Conservation (phyloP, 2,888 invertebrate species). For the Melangyna quadrimaculata region DNA sequence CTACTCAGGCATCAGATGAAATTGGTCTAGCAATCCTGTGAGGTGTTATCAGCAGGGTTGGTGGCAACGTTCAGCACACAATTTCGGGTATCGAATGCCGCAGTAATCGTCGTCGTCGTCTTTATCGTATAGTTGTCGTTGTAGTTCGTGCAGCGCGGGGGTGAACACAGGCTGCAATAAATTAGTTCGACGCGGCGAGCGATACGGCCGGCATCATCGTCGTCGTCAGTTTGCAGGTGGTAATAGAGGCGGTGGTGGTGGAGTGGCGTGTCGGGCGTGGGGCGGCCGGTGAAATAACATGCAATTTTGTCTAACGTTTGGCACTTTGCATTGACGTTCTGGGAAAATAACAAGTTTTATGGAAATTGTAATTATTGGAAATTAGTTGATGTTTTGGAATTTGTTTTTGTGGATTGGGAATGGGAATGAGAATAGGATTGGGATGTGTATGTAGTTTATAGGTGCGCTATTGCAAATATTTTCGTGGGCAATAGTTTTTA, state of each 20-base stretch:
- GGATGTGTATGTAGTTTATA: not conserved
- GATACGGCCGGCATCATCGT: not conserved
- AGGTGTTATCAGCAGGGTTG: slow-evolving; percentile 48
- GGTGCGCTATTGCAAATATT: slow-evolving; percentile 41
- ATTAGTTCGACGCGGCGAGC: slow-evolving; percentile 26
- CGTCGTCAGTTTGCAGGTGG: slow-evolving; percentile 21
- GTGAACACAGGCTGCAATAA: slow-evolving; percentile 29
- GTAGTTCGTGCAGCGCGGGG: not conserved
- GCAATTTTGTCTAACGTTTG: slow-evolving; percentile 55
- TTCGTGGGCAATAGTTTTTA: slow-evolving; percentile 41
- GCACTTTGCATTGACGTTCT: slow-evolving; percentile 56
- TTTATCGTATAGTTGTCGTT: not conserved
- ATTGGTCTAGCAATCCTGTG: slow-evolving; percentile 52
- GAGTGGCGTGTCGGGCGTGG: not conserved
- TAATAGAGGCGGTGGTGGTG: not conserved
- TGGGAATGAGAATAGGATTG: not conserved
- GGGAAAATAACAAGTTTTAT: slow-evolving; percentile 52
- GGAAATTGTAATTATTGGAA: slow-evolving; percentile 57
- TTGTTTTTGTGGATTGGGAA: slow-evolving; percentile 26
- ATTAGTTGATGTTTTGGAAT: slow-evolving; percentile 54
- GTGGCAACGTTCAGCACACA: slow-evolving; percentile 16
- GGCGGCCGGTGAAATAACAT: slow-evolving; percentile 33
- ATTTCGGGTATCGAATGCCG: not conserved
- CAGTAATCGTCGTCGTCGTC: not conserved
- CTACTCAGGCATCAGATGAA: slow-evolving; percentile 26